Evolutionary conservation across 2,113 vertebrate genomes (phyloP), one percentile per base, ranked within the genome.

Genomic region (Meles meles): DNA sequence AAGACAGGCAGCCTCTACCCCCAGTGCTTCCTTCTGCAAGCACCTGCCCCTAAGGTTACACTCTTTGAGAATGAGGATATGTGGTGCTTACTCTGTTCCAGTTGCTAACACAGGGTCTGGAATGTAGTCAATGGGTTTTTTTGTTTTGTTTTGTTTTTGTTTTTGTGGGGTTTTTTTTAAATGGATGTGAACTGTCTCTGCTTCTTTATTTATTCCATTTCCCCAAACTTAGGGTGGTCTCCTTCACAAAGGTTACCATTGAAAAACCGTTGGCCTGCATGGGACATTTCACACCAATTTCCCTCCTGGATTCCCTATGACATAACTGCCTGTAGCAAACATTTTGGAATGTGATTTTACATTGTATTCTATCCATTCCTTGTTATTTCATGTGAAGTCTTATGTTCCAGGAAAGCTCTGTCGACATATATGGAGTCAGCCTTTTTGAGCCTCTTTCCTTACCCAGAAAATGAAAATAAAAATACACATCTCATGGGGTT

Each of bases 1-100:
- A 59, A 88, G 14, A 34, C 1, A 39, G n/a, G 18, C 14, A 12
- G 63, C 12, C 23, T 55, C 37, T 27, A 9, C 39, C 12, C 29
- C 6, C 37, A 52, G 77, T 0, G 1, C 39, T 59, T 76, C 27
- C 34, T 55, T 65, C 42, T 55, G 5, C 11, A 49, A 65, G 17
- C 1, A 3, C 27, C 17, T n/a, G 13, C 37, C n/a, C 47, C 6
- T 0, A 42, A 76, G 3, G 1, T 6, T 6, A 52, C 37, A 27
- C 7, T 39, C 29, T 74, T 29, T 29, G 37, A 18, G 15, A 27
- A 31, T 13, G 84, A 47, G 37, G 3, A 8, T n/a, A 3, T 79
- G 59, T 34, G n/a, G 27, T 27, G 37, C 1, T 49, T 59, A 1
- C 29, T 57, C 2, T 44, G 31, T 3, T 93, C 18, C 20, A 8